phyloP scores from a whole-genome alignment of 2,113 vertebrate genomes.

The Crotalus tigris region DNA sequence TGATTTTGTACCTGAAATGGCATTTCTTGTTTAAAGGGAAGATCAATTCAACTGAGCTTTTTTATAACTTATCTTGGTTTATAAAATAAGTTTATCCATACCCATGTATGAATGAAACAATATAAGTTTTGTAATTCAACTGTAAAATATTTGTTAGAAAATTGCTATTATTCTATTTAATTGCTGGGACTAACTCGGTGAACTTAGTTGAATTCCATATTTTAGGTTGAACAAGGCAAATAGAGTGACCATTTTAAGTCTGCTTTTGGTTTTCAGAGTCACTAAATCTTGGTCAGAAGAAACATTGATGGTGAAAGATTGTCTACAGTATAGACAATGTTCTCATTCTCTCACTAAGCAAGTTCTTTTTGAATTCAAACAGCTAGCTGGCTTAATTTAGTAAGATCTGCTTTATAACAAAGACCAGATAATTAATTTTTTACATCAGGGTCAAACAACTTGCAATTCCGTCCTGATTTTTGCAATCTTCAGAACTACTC shows the following conservation, averaged over 20 bases:
- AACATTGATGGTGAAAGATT: neutral
- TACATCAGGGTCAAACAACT: neutral
- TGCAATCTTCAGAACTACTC: neutral
- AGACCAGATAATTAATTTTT: neutral
- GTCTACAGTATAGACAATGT: neutral
- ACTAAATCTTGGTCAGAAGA: neutral
- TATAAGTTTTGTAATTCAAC: neutral
- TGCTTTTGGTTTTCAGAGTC: neutral
- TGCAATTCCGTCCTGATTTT: neutral
- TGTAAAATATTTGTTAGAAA: neutral
- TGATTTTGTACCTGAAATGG: neutral
- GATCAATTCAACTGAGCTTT: neutral
- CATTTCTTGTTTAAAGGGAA: neutral
- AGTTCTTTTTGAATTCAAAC: neutral
- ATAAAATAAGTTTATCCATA: neutral
- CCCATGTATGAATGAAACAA: neutral
- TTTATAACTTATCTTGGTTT: neutral
- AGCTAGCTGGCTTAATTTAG: neutral
- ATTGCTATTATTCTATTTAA: neutral
- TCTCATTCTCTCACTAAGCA: neutral
- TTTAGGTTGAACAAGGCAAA: neutral
- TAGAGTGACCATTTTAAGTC: neutral
- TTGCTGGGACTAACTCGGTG: neutral
- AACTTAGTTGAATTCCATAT: neutral
- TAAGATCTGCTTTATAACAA: neutral